Evolutionary conservation across 2,797 vertebrate species (phyloP), one percentile per base, ranked within the genome.

Genomic region (Cossypha heuglini): DNA sequence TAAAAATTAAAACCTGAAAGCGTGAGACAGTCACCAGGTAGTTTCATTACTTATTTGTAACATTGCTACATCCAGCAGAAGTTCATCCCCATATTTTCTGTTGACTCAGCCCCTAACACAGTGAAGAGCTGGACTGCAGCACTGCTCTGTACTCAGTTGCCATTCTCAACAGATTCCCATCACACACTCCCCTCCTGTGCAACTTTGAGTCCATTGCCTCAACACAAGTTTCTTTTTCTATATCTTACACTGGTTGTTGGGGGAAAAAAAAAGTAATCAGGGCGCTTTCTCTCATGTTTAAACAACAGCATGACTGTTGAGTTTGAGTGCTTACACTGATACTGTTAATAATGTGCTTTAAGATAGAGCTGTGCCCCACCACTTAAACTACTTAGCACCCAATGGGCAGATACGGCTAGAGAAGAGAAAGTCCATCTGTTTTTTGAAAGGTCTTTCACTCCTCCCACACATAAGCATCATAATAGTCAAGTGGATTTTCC

Each of bases 1-100:
- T 26, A 64, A 73, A 86, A 92, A 90, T 73, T 38, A 86, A 78
- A 91, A 85, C 14, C 57, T 61, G 49, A 72, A 88, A 75, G 59
- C 0, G 0, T 12, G 4, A 93, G 51, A 40, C 42, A 75, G 38
- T 42, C 42, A 64, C 54, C 35, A 68, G 38, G 40, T 29, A 35
- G 58, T 75, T 94, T 88, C 38, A 35, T 24, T 26, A 64, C 43
- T 77, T 87, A 49, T n/a, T 58, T 90, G 33, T 35, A 78, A 16
- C 26, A 19, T 51, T 31, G 21, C 51, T 92, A 66, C 42, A 42
- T 19, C 33, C 78, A 89, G n/a, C 26, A 77, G n/a, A 54, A 46
- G 31, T 42, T 78, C 13, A 40, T 51, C 13, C 33, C 29, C n/a
- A 1, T 22, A 24, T 51, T 58, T 78, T 45, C 19, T 10, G 26